Evolutionary conservation across 2,113 vertebrate species (phyloP).

Genomic region (Hemicordylus capensis): DNA sequence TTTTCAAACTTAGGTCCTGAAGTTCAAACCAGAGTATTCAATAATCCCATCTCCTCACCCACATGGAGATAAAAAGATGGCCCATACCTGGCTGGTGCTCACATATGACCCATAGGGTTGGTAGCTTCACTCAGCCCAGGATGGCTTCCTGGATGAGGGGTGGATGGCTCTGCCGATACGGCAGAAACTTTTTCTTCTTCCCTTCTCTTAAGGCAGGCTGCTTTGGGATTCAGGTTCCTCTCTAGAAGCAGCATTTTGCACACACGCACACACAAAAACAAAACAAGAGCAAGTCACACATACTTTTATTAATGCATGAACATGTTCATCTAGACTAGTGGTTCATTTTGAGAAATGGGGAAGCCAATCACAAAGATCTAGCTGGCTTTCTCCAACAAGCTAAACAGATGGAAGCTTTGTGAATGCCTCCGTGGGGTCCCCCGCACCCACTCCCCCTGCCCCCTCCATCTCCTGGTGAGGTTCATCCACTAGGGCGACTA

Average conservation of each 20-base stretch:
- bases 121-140: constrained; percentile 93
- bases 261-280: too few species aligned
- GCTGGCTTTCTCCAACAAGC: neutral
- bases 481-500: too few species aligned
- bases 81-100: constrained; percentile 78
- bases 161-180: constrained; percentile 88
- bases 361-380: neutral
- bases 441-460: too few species aligned
- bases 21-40: neutral
- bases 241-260: constrained; percentile 79
- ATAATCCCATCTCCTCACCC: fast-evolving
- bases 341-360: neutral
- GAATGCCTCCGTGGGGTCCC: too few species aligned
- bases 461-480: too few species aligned
- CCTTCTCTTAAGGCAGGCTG: constrained; percentile 98
- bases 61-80: neutral
- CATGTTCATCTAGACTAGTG: neutral
- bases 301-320: neutral
- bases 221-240: constrained; percentile 98
- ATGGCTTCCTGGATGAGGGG: constrained; percentile 89
- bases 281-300: constrained; percentile 27
- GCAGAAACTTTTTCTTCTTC: constrained; percentile 97
- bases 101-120: constrained; percentile 98
- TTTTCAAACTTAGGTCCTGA: neutral
- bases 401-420: too few species aligned